These are phyloP conservation scores for Xenopus laevis DNA, from an alignment of 2,113 vertebrate species.

Conservation along the genomic window DNA sequence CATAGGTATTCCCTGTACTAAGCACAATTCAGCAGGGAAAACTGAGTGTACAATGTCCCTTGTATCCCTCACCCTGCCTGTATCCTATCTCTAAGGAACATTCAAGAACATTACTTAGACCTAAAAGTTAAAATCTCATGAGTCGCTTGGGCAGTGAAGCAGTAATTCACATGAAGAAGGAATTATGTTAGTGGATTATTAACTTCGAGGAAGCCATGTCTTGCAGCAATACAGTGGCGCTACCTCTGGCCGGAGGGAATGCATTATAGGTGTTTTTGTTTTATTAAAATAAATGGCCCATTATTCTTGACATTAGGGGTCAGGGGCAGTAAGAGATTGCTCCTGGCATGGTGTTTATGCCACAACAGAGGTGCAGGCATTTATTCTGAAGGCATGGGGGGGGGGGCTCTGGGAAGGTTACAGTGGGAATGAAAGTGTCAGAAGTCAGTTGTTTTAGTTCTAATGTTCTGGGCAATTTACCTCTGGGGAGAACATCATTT, in stretches of 20 bases:
- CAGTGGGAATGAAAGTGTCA: no score
- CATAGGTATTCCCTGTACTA: no score
- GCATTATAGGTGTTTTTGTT: not conserved
- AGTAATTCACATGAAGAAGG: not conserved
- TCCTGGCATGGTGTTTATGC: not conserved
- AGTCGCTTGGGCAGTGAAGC: not conserved
- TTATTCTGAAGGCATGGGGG: not conserved
- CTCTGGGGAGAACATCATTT: no score
- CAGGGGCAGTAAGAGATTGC: not conserved
- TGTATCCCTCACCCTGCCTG: no score
- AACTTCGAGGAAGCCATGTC: not conserved
- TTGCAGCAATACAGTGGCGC: conserved; percentile 6
- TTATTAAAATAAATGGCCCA: conserved; percentile 35
- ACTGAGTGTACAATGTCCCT: no score
- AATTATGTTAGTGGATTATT: conserved; percentile 25
- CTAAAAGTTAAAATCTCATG: not conserved
- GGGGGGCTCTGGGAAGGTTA: not conserved
- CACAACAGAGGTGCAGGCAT: not conserved
- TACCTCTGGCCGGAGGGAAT: not conserved
- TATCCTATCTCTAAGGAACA: not conserved
- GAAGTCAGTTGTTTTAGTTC: no score
- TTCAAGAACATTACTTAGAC: not conserved
- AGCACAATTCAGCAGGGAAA: no score
- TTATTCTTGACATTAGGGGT: not conserved
- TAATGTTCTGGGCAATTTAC: no score